Evolutionary conservation across 35 echinoderm and acorn worm genomes (phyloP).

Genomic region (Eucidaris tribuloides): DNA sequence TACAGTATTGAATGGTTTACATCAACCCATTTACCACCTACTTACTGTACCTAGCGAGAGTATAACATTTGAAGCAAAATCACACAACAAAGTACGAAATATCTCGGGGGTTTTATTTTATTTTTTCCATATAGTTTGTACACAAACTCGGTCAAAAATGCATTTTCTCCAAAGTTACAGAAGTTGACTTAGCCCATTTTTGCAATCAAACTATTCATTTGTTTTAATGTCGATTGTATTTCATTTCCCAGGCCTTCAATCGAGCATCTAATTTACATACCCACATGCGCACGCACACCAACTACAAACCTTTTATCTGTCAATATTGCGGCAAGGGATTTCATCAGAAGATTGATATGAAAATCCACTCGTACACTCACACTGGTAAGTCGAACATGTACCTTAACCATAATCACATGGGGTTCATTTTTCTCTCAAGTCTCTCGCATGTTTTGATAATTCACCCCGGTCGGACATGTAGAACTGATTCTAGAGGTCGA

Average conservation of each 20-base stretch:
- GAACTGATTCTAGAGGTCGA: no score
- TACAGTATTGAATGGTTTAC: no score
- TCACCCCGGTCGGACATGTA: no score
- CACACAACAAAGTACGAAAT: no score
- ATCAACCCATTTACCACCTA: no score
- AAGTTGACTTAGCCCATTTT: no score
- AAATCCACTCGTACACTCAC: constrained; percentile 98
- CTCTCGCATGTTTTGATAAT: not conserved
- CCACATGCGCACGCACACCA: constrained; percentile 97
- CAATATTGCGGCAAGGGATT: constrained; percentile 97
- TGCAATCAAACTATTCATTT: not conserved
- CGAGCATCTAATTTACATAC: constrained; percentile 97
- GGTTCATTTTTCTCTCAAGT: not conserved
- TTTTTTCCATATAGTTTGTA: no score
- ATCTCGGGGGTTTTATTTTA: no score
- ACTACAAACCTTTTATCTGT: constrained; percentile 92
- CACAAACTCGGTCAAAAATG: no score
- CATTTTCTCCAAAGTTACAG: no score
- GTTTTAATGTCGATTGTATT: not conserved
- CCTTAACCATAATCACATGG: not conserved
- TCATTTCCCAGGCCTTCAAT: constrained; percentile 84
- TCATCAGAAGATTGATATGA: constrained; percentile 99
- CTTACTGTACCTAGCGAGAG: no score
- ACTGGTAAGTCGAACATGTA: constrained; percentile 59
- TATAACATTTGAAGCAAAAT: no score